These are phyloP conservation scores for Hetaerina titia DNA, from an alignment of 2,888 invertebrate genomes.

Conservation along the genomic window DNA sequence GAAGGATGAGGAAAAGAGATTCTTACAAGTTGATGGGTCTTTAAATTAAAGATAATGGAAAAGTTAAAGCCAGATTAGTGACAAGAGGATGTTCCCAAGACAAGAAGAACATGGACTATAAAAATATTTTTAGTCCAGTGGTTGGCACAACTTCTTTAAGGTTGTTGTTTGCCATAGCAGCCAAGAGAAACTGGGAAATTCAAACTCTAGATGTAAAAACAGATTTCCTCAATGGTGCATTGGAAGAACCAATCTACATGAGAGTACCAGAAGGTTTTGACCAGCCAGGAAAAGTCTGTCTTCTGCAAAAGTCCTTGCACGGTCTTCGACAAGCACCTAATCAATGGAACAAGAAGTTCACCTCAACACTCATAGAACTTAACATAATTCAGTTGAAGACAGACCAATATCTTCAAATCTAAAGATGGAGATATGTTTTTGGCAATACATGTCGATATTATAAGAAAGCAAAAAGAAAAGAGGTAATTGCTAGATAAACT, in stretches of 20 bases:
- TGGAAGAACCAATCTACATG: slow-evolving; percentile 70
- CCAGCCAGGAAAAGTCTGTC: too few relatives aligned
- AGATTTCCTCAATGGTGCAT: slow-evolving; percentile 71
- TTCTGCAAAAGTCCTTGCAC: slow-evolving; percentile 68
- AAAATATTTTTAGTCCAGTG: too few relatives aligned
- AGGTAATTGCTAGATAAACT: too few relatives aligned
- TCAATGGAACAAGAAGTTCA: slow-evolving; percentile 69
- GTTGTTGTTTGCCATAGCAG: too few relatives aligned
- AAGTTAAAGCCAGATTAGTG: slow-evolving; percentile 71
- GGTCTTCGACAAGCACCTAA: slow-evolving; percentile 69
- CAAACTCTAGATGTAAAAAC: slow-evolving; percentile 70
- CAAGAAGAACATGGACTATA: slow-evolving; percentile 68
- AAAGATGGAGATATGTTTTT: too few relatives aligned
- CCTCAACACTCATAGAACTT: not conserved
- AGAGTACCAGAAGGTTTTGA: slow-evolving; percentile 70
- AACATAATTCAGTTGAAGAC: slow-evolving; percentile 25
- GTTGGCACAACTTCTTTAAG: too few relatives aligned
- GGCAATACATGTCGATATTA: too few relatives aligned
- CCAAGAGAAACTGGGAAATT: too few relatives aligned
- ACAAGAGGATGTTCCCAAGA: slow-evolving; percentile 71
- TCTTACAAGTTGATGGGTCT: slow-evolving; percentile 71
- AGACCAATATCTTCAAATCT: too few relatives aligned
- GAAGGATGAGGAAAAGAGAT: slow-evolving; percentile 70
- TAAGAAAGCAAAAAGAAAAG: too few relatives aligned
- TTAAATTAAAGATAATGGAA: slow-evolving; percentile 71